phyloP scores from a whole-genome alignment of 2,797 vertebrate genomes.

The Tympanoctomys barrerae region DNA sequence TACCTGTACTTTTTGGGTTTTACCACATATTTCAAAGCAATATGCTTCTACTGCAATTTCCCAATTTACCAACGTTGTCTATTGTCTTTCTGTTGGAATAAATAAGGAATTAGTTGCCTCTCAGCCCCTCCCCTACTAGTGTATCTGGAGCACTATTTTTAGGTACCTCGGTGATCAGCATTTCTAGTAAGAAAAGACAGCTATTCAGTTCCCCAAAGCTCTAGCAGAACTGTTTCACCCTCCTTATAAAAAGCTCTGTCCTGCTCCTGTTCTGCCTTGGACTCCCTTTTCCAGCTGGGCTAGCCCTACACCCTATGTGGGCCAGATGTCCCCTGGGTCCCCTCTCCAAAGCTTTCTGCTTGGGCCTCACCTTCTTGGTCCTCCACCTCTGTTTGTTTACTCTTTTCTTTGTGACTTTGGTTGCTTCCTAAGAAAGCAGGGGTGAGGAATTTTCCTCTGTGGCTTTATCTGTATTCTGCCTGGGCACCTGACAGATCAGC shows the following conservation, averaged over 20 bases:
- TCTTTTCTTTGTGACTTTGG: neutral
- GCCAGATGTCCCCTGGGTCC: neutral
- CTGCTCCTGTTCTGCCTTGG: neutral
- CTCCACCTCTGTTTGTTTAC: neutral
- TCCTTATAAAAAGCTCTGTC: neutral
- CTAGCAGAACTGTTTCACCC: neutral
- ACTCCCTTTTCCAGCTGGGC: neutral
- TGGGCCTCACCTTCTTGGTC: neutral
- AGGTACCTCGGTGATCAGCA: conserved; percentile 57
- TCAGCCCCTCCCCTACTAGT: neutral
- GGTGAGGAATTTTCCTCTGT: neutral
- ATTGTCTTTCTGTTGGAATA: conserved; percentile 66
- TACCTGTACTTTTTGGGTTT: conserved; percentile 37
- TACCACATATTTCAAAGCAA: neutral
- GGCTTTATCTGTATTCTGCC: conserved; percentile 39
- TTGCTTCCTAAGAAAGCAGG: conserved; percentile 53
- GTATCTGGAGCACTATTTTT: conserved; percentile 66
- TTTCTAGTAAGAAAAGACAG: conserved; percentile 56
- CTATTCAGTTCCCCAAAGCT: conserved; percentile 43
- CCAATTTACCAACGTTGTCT: conserved; percentile 58
- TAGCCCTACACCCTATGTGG: neutral
- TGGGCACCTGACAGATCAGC: neutral
- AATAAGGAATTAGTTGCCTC: conserved; percentile 52
- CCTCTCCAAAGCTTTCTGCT: neutral
- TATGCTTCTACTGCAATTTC: conserved; percentile 57